phyloP scores from a whole-genome alignment of 1,140 invertebrate species.

The Drosophila eugracilis region DNA sequence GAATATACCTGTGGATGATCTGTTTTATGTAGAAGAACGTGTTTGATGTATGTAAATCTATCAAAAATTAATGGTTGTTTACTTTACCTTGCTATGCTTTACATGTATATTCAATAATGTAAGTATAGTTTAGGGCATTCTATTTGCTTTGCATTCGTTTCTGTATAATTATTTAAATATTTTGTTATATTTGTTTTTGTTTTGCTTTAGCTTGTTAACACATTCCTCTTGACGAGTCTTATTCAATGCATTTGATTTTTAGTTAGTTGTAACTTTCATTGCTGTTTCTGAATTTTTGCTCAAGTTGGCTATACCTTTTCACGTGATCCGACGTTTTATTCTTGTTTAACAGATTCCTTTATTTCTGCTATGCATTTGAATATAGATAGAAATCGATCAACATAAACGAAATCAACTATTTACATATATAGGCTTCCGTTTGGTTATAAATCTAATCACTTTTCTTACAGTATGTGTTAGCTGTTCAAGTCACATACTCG shows the following conservation, averaged over 20 bases:
- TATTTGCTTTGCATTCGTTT: conserved; percentile 38
- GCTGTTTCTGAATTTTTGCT: conserved; percentile 33
- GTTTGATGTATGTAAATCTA: conserved; percentile 71
- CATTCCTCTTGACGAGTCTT: conserved; percentile 82
- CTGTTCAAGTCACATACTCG: conserved; percentile 1
- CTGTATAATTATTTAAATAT: conserved; percentile 67
- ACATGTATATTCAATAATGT: conserved; percentile 25
- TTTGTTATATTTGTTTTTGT: conserved; percentile 43
- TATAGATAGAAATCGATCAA: conserved; percentile 56
- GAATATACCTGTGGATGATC: conserved; percentile 18
- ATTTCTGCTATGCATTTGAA: conserved; percentile 51
- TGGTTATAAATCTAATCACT: conserved; percentile 21
- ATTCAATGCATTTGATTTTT: conserved; percentile 75
- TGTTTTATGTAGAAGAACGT: conserved; percentile 16
- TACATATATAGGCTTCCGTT: conserved; percentile 44
- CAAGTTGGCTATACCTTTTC: conserved; percentile 32
- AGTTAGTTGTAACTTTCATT: conserved; percentile 26
- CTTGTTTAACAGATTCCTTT: conserved; percentile 46
- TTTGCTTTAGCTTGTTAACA: conserved; percentile 77
- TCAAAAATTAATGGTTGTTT: conserved; percentile 73
- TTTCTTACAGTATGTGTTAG: conserved; percentile 2
- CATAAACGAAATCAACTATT: conserved; percentile 69
- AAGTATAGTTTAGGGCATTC: conserved; percentile 26
- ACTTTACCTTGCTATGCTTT: conserved; percentile 35
- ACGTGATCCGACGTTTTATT: conserved; percentile 41